Evolutionary conservation across 2,888 invertebrate species (phyloP).

Genomic region (Cephus nigrinus): DNA sequence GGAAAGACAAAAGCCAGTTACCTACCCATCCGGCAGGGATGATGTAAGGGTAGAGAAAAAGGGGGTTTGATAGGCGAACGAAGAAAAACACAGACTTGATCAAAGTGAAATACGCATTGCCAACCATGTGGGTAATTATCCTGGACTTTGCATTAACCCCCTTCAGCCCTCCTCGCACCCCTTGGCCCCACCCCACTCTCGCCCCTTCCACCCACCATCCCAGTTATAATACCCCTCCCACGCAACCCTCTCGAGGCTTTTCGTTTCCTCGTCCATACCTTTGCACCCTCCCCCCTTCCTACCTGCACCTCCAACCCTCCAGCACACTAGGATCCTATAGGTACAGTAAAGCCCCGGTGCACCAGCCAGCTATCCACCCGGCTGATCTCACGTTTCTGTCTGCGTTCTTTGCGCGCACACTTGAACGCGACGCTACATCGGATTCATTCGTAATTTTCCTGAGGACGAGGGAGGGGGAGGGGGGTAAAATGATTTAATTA

Average conservation of each 20-base stretch:
- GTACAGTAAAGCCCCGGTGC: conserved; percentile 15
- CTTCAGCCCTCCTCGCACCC: conserved; percentile 28
- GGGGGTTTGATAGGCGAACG: conserved; percentile 58
- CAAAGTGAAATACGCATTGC: conserved; percentile 65
- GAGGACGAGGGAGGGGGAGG: neutral
- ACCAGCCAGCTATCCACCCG: conserved; percentile 18
- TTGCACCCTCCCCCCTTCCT: conserved; percentile 20
- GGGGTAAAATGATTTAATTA: conserved; percentile 58
- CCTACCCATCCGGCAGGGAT: conserved; percentile 49
- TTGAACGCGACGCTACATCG: conserved; percentile 11
- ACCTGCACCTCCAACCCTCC: conserved; percentile 17
- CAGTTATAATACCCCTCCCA: neutral
- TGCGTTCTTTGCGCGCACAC: neutral
- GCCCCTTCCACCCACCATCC: neutral
- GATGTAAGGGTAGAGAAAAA: conserved; percentile 53
- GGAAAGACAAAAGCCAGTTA: conserved; percentile 60
- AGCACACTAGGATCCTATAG: conserved; percentile 33
- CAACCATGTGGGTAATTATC: conserved; percentile 66
- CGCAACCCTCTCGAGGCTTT: conserved; percentile 3
- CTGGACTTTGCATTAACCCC: conserved; percentile 63
- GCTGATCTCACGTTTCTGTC: neutral
- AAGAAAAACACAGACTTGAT: conserved; percentile 66
- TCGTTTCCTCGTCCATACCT: conserved; percentile 19
- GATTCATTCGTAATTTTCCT: conserved; percentile 7
- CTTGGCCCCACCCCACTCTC: conserved; percentile 6